Evolutionary conservation across 2,888 invertebrate genomes (phyloP).

Genomic region (Hydraecia micacea): DNA sequence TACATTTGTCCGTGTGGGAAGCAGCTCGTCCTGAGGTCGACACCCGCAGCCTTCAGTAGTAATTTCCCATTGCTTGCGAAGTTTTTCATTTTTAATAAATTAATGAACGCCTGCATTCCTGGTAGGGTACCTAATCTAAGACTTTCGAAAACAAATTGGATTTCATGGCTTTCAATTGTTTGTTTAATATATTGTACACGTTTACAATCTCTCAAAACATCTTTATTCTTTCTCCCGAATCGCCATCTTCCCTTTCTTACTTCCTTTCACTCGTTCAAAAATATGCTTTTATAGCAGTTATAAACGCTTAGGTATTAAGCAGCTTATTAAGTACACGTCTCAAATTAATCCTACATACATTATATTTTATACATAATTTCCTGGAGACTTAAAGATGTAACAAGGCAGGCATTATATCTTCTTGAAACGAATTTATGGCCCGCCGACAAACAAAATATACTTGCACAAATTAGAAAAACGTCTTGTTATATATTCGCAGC

Average conservation of each 20-base stretch:
- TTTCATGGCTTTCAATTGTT: too few species aligned
- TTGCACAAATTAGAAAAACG: constrained; percentile 42
- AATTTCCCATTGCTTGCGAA: neutral
- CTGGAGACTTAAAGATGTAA: constrained; percentile 24
- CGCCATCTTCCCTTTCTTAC: neutral
- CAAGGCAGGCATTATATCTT: constrained; percentile 35
- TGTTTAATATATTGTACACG: neutral
- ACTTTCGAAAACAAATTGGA: neutral
- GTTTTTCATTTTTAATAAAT: neutral
- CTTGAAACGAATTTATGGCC: constrained; percentile 41
- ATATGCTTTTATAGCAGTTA: too few species aligned
- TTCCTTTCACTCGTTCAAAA: neutral
- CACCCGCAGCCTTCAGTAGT: neutral
- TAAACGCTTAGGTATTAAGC: too few species aligned
- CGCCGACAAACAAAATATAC: neutral
- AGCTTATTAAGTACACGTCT: neutral
- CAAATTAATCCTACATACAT: neutral
- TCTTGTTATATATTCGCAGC: neutral
- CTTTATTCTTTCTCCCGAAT: neutral
- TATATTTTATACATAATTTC: too few species aligned
- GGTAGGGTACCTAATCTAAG: neutral
- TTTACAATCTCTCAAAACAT: neutral
- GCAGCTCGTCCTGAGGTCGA: neutral
- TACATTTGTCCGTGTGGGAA: neutral
- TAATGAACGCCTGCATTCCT: neutral